Evolutionary conservation across 2,113 vertebrate species (phyloP).

Genomic region (Nothoprocta perdicaria): DNA sequence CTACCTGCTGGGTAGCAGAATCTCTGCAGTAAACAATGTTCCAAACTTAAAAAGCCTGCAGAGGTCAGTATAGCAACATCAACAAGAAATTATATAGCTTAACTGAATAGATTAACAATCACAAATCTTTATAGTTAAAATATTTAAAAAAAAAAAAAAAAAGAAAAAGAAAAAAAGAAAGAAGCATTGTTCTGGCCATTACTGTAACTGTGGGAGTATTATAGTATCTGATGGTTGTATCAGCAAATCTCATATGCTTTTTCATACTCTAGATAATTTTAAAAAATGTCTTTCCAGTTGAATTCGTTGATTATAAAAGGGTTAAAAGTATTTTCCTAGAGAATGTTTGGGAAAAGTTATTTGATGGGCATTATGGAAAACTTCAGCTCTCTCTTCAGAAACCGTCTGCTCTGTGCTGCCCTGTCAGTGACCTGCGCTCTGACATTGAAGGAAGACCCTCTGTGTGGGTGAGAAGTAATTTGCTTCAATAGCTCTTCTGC

Average conservation of each 20-base stretch:
- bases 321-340: slow-evolving; percentile 4
- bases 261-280: background rate
- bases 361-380: slow-evolving; percentile 37
- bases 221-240: background rate
- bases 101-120: slow-evolving; percentile 29
- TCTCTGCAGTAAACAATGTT: slow-evolving; percentile 52
- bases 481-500: slow-evolving; percentile 71
- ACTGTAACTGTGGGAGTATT: background rate
- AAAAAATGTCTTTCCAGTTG: background rate
- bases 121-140: slow-evolving; percentile 41
- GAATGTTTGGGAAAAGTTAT: slow-evolving; percentile 31
- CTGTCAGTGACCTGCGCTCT: slow-evolving; percentile 72
- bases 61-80: slow-evolving; percentile 89
- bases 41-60: slow-evolving; percentile 81
- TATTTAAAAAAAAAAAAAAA: background rate
- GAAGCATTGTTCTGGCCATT: background rate
- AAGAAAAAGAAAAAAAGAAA: background rate
- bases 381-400: background rate
- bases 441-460: slow-evolving; percentile 76
- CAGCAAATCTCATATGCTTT: background rate
- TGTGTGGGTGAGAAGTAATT: slow-evolving; percentile 72
- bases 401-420: slow-evolving; percentile 56
- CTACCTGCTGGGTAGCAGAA: background rate
- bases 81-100: slow-evolving; percentile 64
- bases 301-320: background rate